Conservation (phyloP, 1,140 invertebrate genomes). For the Leptonema lineaticorne region DNA sequence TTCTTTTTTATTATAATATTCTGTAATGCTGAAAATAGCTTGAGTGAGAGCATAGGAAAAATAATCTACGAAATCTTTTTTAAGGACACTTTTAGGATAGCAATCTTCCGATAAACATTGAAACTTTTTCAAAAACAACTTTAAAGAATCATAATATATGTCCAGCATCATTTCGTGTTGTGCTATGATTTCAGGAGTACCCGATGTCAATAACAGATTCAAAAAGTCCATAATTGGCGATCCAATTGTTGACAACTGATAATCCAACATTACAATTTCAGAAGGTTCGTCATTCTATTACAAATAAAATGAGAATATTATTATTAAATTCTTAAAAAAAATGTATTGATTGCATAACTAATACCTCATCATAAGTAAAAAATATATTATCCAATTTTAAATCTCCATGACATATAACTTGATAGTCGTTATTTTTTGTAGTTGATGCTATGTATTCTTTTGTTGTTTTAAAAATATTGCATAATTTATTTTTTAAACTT, state of each 20-base stretch:
- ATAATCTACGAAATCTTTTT: conserved; percentile 6
- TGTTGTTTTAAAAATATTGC: background rate
- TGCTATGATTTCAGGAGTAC: background rate
- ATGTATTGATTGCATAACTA: background rate
- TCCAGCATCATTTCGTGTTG: conserved; percentile 23
- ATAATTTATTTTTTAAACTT: conserved; percentile 8
- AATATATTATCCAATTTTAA: conserved; percentile 4
- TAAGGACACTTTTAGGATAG: conserved; percentile 6
- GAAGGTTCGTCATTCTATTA: conserved; percentile 16
- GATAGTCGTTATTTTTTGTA: background rate
- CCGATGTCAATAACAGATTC: conserved; percentile 12
- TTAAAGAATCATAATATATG: conserved; percentile 20
- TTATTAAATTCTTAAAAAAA: background rate
- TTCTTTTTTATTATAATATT: background rate
- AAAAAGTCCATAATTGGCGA: conserved; percentile 18
- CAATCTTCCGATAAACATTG: conserved; percentile 12
- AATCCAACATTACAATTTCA: conserved; percentile 22
- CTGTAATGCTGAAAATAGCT: background rate
- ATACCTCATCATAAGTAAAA: conserved; percentile 19
- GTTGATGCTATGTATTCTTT: background rate
- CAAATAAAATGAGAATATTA: background rate
- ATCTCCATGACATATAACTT: conserved; percentile 17
- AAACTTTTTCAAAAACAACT: conserved; percentile 23
- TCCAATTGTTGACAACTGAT: conserved; percentile 10
- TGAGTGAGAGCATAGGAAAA: background rate